Conservation (phyloP, 2,797 vertebrate species). For the Epinephelus awoara region DNA sequence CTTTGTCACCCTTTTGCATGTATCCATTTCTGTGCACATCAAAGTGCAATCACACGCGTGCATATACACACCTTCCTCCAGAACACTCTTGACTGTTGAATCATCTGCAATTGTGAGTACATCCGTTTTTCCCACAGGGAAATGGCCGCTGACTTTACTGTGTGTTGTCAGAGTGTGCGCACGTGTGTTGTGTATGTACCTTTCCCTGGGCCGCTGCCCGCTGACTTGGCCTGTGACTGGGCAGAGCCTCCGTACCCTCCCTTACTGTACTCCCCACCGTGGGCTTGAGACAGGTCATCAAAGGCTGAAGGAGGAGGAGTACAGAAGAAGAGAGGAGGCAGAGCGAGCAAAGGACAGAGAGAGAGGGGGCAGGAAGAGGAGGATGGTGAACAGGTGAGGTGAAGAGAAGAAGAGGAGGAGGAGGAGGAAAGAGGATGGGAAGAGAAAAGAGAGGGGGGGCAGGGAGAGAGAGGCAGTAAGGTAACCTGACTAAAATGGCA, state of each 20-base stretch:
- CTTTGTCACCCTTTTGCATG: constrained; percentile 44
- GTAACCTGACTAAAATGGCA: constrained; percentile 81
- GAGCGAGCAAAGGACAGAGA: constrained; percentile 43
- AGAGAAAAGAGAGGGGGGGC: constrained; percentile 40
- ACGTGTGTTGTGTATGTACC: constrained; percentile 84
- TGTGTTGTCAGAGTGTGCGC: constrained; percentile 38
- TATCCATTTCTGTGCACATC: constrained; percentile 46
- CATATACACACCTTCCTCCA: constrained; percentile 72
- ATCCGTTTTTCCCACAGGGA: constrained; percentile 38
- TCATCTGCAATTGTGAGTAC: constrained; percentile 66
- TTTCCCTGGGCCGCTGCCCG: constrained; percentile 94
- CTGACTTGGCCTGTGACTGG: constrained; percentile 94
- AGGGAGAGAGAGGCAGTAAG: constrained; percentile 81
- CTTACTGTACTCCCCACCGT: constrained; percentile 96
- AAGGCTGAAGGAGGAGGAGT: constrained; percentile 88
- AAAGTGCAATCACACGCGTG: constrained; percentile 66
- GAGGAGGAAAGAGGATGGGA: constrained; percentile 33
- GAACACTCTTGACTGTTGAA: constrained; percentile 54
- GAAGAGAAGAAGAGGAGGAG: constrained; percentile 10
- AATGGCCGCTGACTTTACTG: constrained; percentile 49
- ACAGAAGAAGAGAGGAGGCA: constrained; percentile 57
- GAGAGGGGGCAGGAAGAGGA: constrained; percentile 24
- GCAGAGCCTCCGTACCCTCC: constrained; percentile 93
- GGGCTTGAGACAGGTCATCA: constrained; percentile 95
- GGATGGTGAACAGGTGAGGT: constrained; percentile 34